Percentiles rank a stretch among this genome's conserved stretches.
These are phyloP conservation scores for Spisula subtruncata DNA, from an alignment of 2,888 invertebrate species.

Conservation along the genomic window DNA sequence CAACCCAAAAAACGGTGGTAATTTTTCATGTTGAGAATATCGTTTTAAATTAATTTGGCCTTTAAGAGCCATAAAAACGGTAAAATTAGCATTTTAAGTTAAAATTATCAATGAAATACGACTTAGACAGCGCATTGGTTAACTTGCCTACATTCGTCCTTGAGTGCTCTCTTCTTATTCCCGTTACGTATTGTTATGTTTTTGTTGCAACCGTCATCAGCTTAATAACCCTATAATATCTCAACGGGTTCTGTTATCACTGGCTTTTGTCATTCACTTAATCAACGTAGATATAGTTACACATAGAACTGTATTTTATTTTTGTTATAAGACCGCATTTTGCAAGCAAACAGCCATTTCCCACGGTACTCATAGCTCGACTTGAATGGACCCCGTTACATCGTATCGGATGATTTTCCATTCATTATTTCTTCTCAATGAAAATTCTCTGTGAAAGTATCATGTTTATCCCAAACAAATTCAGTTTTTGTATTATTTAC, in stretches of 20 bases:
- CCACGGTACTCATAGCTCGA: slow-evolving; percentile 22
- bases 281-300: slow-evolving; percentile 37
- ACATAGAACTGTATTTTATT: not conserved
- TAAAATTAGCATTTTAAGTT: slow-evolving; percentile 17
- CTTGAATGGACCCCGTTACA: slow-evolving; percentile 19
- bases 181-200: slow-evolving; percentile 33
- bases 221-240: slow-evolving; percentile 9
- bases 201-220: not conserved
- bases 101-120: not conserved
- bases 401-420: slow-evolving; percentile 27
- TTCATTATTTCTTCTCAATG: slow-evolving; percentile 42
- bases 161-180: not conserved
- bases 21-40: not conserved
- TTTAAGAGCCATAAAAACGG: not conserved
- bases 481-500: slow-evolving; percentile 3
- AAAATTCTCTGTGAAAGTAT: not conserved
- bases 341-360: not conserved
- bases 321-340: not conserved
- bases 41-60: slow-evolving; percentile 14
- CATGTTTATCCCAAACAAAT: slow-evolving; percentile 21
- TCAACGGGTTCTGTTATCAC: not conserved
- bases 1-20: not conserved
- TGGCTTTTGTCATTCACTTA: slow-evolving; percentile 17
- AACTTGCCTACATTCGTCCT: not conserved
- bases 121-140: not conserved